Base-by-base conservation (phyloP, 2,888 invertebrate species). In the Chloromyia formosa region DNA sequence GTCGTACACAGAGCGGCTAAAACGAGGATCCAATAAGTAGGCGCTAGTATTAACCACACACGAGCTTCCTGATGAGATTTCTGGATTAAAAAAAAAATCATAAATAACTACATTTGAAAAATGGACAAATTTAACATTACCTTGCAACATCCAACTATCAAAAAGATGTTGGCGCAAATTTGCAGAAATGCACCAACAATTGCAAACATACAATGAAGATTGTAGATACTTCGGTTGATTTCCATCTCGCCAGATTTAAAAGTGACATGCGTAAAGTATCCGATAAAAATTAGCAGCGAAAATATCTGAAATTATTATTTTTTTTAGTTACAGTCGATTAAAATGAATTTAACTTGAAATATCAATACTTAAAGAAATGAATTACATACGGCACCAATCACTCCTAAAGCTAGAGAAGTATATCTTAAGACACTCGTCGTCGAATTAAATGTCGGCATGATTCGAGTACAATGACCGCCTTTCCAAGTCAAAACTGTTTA, bases 171-270 rank as follows among this genome's bases (percentile, higher is more conserved):
- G 1, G 71, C 71, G 2, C 14, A 35, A 18, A 71, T 22, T 20
- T 71, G 56, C 1, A 71, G 16, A 42, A 71, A 71, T 23, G 56
- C n/a, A 12, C 2, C 3, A n/a, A 71, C 9, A n/a, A 42, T 58
- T 58, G 58, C 58, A n/a, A 71, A 71, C 16, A 58, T 40, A 40
- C 71, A 71, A 40, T 71, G 71, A 23, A 71, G 56, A 12, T 42
- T 56, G 7, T 16, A 12, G 23, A 27, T n/a, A 27, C 27, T 54
- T 40, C 7, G 1, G 16, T 62, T 40, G 5, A 1, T 9, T 1
- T 60, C 27, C 60, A 12, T 23, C 1, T 5, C 60, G 4, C 5
- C 16, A n/a, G 49, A 49, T 12, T n/a, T 49, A 10, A 3, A 49
- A 7, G 16, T 2, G 12, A n/a, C 1, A n/a, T n/a, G 16, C 3